Evolutionary conservation across 2,113 vertebrate species (phyloP).

Genomic region (Panthera leo): DNA sequence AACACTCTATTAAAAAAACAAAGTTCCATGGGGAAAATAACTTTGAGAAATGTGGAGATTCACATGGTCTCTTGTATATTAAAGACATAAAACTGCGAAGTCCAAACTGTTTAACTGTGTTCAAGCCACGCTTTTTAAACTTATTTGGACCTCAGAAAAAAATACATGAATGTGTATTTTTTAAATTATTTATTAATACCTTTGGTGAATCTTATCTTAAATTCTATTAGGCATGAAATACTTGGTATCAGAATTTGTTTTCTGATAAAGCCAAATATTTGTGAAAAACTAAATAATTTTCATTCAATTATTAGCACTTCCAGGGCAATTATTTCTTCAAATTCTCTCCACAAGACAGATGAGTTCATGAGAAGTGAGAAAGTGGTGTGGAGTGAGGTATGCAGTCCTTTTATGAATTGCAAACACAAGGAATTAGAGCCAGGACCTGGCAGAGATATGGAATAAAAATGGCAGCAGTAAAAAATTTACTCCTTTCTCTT

Average conservation of each 20-base stretch:
- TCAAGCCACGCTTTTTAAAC: neutral
- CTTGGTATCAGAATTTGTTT: constrained; percentile 1
- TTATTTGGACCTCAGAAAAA: neutral
- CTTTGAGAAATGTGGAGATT: neutral
- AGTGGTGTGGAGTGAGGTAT: neutral
- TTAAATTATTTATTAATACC: neutral
- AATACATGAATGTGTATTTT: neutral
- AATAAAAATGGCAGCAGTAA: neutral
- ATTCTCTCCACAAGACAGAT: neutral
- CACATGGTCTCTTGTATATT: neutral
- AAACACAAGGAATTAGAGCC: neutral
- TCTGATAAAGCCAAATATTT: neutral
- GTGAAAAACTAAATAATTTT: neutral
- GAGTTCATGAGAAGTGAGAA: neutral
- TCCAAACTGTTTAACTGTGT: neutral
- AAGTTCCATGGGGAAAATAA: neutral
- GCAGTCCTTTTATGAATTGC: neutral
- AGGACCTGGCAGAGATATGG: neutral
- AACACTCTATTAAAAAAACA: neutral
- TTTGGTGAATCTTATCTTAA: neutral
- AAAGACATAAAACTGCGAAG: constrained; percentile 25
- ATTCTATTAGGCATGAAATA: neutral
- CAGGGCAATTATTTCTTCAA: neutral
- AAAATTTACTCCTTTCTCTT: neutral
- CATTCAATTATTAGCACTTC: neutral